A percentile compares a stretch with the other conserved stretches of the same genome.
phyloP scores from a whole-genome alignment of 2,888 invertebrate genomes.

The Diaphora mendica region DNA sequence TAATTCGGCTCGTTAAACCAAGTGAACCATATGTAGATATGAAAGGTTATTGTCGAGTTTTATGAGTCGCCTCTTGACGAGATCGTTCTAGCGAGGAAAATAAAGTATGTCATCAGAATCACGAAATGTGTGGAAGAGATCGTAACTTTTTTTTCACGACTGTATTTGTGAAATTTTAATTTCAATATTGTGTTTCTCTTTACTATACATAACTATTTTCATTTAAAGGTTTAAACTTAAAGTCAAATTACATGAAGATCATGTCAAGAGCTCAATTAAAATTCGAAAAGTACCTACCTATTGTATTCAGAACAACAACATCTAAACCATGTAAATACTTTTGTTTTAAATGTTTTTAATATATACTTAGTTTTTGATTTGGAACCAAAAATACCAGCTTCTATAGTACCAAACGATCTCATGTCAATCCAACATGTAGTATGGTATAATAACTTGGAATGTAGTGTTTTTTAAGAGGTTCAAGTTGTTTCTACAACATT shows the following conservation, averaged over 20 bases:
- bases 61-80: constrained; percentile 25
- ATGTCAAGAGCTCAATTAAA: too few relatives aligned
- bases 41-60: constrained; percentile 35
- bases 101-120: not conserved
- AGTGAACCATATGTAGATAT: constrained; percentile 34
- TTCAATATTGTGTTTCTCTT: not conserved
- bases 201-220: not conserved
- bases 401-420: not conserved
- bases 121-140: not conserved
- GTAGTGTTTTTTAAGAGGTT: not conserved
- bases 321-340: not conserved
- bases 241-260: not conserved
- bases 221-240: not conserved
- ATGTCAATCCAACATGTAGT: not conserved
- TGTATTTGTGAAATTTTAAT: not conserved
- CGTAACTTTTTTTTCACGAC: not conserved
- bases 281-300: too few relatives aligned
- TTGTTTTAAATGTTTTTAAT: too few relatives aligned
- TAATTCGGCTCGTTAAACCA: constrained; percentile 40
- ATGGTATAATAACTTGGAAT: constrained; percentile 6
- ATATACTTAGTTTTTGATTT: not conserved
- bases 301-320: not conserved
- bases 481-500: constrained; percentile 1
- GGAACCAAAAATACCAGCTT: not conserved
- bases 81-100: constrained; percentile 10